Evolutionary conservation across 2,797 vertebrate genomes (phyloP), one percentile per base, ranked within the genome.

Genomic region (Periparus ater): DNA sequence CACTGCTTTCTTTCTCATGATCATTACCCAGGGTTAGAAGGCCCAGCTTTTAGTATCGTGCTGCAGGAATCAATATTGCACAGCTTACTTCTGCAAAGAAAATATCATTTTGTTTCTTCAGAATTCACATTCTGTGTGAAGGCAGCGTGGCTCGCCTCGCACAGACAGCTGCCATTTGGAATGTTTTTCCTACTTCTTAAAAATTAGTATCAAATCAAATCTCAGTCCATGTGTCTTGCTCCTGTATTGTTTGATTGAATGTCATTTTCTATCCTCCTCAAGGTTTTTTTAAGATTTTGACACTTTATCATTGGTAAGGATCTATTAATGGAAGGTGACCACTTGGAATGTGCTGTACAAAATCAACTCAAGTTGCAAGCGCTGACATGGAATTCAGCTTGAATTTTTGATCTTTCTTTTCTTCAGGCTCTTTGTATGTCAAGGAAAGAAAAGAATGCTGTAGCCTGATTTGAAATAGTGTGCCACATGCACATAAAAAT

Each of bases 381-480:
- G 45, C 23, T 72, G 61, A 40, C 30, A 21, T 42, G 36, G 72
- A 77, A 13, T 78, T 94, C 92, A 57, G 44, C 38, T 84, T 82
- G 26, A 80, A n/a, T 44, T 5, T 63, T 84, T 61, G 8, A 21
- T 34, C 1, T 44, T 62, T 71, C 61, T 38, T 68, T 67, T 45
- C n/a, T 83, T 70, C 21, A 36, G 29, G 27, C 17, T 88, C 65
- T 86, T 68, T 67, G 21, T 70, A 19, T 68, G 54, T 85, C 72
- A 83, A 57, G 29, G 30, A 32, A 11, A 21, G 42, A 67, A 60
- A 71, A 62, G 89, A 95, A 47, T 88, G 53, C 67, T 88, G 13
- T 48, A 76, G 81, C 27, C 26, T 78, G 75, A 91, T 83, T 70
- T 93, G 70, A 96, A 96, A 96, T 95, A 95, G 58, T 73, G 50